phyloP scores from a whole-genome alignment of 2,113 vertebrate species.

The rat (Rattus norvegicus) region GRCr8 NC_086022.1:97544001-97544500 shows the following conservation, averaged over 20 bases:
- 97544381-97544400: not conserved
- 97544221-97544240: not conserved
- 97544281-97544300: not conserved
- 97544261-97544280: too few relatives aligned
- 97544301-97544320: not conserved
- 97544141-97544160: not conserved
- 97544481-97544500: not conserved
- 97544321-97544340: not conserved
- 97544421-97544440: not conserved
- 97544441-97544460: not conserved
- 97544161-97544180: not conserved
- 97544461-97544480: not conserved
- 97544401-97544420: not conserved
- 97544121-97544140: not conserved
- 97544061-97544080: not conserved
- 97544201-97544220: not conserved
- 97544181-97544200: not conserved
- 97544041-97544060: not conserved
- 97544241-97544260: not conserved
- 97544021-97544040: not conserved
- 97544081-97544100: not conserved
- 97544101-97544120: not conserved
- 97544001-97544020: not conserved
- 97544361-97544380: not conserved
- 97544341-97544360: not conserved